Evolutionary conservation across 2,113 vertebrate genomes (phyloP).

Genomic region (Chascanopsetta lugubris): DNA sequence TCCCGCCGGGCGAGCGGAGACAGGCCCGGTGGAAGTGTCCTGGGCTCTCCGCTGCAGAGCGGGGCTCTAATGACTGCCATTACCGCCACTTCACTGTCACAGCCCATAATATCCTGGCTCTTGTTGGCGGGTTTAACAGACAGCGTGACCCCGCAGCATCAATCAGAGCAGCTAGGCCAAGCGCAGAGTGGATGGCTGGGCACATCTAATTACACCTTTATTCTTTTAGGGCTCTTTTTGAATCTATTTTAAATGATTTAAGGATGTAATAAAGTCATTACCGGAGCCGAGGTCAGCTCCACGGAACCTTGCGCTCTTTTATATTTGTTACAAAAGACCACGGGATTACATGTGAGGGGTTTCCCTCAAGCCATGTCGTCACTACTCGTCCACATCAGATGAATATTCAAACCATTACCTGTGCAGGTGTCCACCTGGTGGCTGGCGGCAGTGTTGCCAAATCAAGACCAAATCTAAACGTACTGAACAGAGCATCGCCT

Average conservation of each 20-base stretch:
- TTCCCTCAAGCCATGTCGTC: too few relatives aligned
- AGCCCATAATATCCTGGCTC: conserved; percentile 53
- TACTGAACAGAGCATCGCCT: too few relatives aligned
- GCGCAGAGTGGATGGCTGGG: background rate
- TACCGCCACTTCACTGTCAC: conserved; percentile 46
- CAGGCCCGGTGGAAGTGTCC: conserved; percentile 36
- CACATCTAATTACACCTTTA: conserved; percentile 7
- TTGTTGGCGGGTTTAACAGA: conserved; percentile 33
- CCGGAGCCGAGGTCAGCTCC: too few relatives aligned
- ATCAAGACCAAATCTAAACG: too few relatives aligned
- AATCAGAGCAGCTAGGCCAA: conserved; percentile 19
- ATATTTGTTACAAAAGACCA: too few relatives aligned
- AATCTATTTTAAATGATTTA: background rate
- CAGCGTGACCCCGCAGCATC: conserved; percentile 21
- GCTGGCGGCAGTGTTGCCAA: too few relatives aligned
- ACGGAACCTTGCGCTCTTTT: too few relatives aligned
- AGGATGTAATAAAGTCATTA: too few relatives aligned
- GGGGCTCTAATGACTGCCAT: conserved; percentile 52
- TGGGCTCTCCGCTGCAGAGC: conserved; percentile 24
- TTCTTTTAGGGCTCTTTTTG: background rate
- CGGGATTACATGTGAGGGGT: too few relatives aligned
- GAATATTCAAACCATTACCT: too few relatives aligned
- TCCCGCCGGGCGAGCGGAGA: conserved; percentile 30
- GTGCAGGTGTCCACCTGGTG: too few relatives aligned
- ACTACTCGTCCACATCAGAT: too few relatives aligned